Evolutionary conservation across 2,888 invertebrate genomes (phyloP).

Genomic region (Arge pagana): DNA sequence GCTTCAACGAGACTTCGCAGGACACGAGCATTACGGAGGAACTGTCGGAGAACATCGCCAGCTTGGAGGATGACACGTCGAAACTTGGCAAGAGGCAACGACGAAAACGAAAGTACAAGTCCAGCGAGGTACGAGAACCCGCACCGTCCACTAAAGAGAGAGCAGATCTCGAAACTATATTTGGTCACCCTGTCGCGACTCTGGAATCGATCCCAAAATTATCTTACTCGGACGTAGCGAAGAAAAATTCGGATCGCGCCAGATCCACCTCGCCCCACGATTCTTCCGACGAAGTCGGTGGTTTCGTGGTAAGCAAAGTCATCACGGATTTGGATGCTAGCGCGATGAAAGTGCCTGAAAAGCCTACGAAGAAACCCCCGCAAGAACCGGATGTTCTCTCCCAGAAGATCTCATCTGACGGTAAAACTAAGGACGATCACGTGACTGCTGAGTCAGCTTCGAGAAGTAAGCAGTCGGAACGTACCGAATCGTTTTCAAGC

Average conservation of each 20-base stretch:
- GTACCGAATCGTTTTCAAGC: background rate
- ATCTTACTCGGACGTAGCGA: conserved; percentile 44
- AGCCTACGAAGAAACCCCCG: conserved; percentile 6
- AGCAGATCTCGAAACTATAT: conserved; percentile 34
- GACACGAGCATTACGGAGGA: conserved; percentile 35
- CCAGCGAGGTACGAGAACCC: conserved; percentile 31
- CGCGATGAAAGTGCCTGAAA: conserved; percentile 1
- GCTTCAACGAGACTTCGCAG: conserved; percentile 29
- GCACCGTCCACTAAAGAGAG: conserved; percentile 26
- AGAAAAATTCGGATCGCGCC: conserved; percentile 32
- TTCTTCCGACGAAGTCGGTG: conserved; percentile 24
- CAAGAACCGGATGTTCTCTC: conserved; percentile 8
- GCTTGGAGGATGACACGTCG: conserved; percentile 25
- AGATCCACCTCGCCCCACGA: conserved; percentile 10
- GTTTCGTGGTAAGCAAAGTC: conserved; percentile 20
- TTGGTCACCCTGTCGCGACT: conserved; percentile 34
- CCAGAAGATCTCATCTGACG: conserved; percentile 13
- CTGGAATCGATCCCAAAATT: conserved; percentile 33
- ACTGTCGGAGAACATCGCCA: conserved; percentile 20
- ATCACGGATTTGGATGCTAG: conserved; percentile 14
- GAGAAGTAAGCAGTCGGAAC: conserved; percentile 1
- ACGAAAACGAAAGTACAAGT: conserved; percentile 38
- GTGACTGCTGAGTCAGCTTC: background rate
- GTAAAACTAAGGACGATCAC: conserved; percentile 1
- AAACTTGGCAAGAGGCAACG: conserved; percentile 31